Percentiles rank a stretch among this genome's conserved stretches.
phyloP scores from a whole-genome alignment of 2,888 invertebrate genomes.

The Pseudoips prasinana region DNA sequence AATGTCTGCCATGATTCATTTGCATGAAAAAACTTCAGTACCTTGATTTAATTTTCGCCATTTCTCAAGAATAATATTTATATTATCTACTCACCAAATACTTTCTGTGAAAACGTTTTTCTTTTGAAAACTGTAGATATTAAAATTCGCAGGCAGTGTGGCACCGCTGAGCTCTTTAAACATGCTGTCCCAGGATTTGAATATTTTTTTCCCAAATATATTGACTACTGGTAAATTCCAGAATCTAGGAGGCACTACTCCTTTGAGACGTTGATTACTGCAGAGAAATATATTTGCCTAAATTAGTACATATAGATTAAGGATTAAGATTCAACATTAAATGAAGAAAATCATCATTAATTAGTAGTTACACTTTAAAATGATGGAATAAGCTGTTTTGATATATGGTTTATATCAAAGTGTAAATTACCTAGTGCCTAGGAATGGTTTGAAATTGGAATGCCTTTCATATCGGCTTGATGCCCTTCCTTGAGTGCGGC shows the following conservation, averaged over 20 bases:
- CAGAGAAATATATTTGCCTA: too few relatives aligned
- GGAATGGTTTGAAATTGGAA: conserved; percentile 53
- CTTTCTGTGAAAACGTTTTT: conserved; percentile 55
- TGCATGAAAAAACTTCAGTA: too few relatives aligned
- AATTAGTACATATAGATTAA: too few relatives aligned
- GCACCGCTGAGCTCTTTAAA: conserved; percentile 54
- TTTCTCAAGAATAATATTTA: too few relatives aligned
- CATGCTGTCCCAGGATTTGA: conserved; percentile 59
- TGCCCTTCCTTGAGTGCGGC: conserved; percentile 43
- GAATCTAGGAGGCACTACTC: conserved; percentile 11
- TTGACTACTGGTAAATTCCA: conserved; percentile 52
- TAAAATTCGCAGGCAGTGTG: conserved; percentile 25
- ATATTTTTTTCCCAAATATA: conserved; percentile 47
- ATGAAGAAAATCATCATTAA: too few relatives aligned
- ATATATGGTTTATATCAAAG: too few relatives aligned
- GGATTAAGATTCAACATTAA: not conserved
- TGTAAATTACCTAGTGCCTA: conserved; percentile 53
- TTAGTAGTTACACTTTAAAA: too few relatives aligned
- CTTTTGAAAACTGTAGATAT: conserved; percentile 60
- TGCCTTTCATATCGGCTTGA: conserved; percentile 36
- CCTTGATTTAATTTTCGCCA: too few relatives aligned
- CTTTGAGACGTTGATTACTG: not conserved
- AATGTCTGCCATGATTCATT: too few relatives aligned
- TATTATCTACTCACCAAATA: conserved; percentile 56
- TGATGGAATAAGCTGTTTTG: too few relatives aligned